Percentiles rank a stretch among this genome's conserved stretches.
These are phyloP conservation scores for Pelecanus crispus DNA, from an alignment of 2,113 vertebrate genomes.

Conservation along the genomic window DNA sequence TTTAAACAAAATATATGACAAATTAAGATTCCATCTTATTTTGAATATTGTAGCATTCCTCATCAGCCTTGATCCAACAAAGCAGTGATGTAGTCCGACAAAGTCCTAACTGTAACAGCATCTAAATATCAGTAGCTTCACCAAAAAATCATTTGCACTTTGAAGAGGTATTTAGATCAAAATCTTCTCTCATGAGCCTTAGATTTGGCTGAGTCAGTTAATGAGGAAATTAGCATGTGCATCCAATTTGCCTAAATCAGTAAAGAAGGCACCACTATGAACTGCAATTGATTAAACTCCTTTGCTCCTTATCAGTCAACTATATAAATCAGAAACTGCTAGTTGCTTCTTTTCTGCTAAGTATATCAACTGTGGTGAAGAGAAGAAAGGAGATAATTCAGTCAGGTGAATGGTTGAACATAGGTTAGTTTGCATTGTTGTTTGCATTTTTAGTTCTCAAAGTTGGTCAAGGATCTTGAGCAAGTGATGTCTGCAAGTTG, in stretches of 20 bases:
- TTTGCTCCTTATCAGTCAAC: neutral
- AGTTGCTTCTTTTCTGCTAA: neutral
- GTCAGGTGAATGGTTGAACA: neutral
- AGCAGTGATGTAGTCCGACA: neutral
- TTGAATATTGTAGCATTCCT: neutral
- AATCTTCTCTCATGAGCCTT: neutral
- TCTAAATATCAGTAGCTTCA: neutral
- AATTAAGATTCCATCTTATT: neutral
- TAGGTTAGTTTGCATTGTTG: neutral
- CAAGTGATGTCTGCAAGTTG: neutral
- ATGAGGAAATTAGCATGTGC: slow-evolving; percentile 9
- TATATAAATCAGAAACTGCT: neutral
- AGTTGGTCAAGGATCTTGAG: neutral
- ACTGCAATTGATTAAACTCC: neutral
- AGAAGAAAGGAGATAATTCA: neutral
- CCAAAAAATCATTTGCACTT: neutral
- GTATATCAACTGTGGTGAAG: neutral
- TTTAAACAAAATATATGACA: neutral
- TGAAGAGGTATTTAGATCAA: neutral
- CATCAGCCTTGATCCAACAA: neutral
- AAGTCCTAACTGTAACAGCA: neutral
- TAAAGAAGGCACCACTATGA: neutral
- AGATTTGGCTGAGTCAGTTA: neutral
- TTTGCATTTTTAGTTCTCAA: neutral
- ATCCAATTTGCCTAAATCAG: slow-evolving; percentile 1